Percentiles rank a stretch among this genome's conserved stretches.
These are phyloP conservation scores for Mactromeris polynyma DNA, from an alignment of 2,888 invertebrate genomes.

Conservation along the genomic window DNA sequence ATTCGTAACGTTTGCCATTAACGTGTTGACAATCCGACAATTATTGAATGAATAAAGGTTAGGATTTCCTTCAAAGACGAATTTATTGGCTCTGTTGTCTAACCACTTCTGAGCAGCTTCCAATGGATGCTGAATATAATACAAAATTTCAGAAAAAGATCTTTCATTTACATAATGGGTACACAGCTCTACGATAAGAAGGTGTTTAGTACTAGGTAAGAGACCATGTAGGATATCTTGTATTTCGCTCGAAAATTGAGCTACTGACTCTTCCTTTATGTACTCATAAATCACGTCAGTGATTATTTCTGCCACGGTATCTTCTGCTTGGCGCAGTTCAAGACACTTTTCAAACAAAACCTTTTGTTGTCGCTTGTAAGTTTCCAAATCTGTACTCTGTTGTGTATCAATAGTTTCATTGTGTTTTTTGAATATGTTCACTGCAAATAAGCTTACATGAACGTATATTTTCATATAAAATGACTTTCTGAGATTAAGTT, in stretches of 20 bases:
- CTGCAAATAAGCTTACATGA: background rate
- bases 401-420: background rate
- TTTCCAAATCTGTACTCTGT: background rate
- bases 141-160: background rate
- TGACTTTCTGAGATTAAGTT: background rate
- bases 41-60: background rate
- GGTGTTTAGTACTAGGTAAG: background rate
- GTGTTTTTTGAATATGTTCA: background rate
- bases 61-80: background rate
- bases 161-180: background rate
- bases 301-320: background rate
- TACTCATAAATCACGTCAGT: background rate
- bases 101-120: background rate
- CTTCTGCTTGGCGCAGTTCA: background rate
- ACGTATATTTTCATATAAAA: background rate
- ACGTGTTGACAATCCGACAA: background rate
- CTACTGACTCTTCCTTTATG: background rate
- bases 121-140: background rate
- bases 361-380: background rate
- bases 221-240: background rate
- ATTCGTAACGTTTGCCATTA: background rate
- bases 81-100: background rate
- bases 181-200: background rate
- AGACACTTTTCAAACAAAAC: background rate
- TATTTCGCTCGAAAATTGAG: background rate